phyloP scores from a whole-genome alignment of 2,888 invertebrate genomes.

The Synanthedon andrenaeformis region DNA sequence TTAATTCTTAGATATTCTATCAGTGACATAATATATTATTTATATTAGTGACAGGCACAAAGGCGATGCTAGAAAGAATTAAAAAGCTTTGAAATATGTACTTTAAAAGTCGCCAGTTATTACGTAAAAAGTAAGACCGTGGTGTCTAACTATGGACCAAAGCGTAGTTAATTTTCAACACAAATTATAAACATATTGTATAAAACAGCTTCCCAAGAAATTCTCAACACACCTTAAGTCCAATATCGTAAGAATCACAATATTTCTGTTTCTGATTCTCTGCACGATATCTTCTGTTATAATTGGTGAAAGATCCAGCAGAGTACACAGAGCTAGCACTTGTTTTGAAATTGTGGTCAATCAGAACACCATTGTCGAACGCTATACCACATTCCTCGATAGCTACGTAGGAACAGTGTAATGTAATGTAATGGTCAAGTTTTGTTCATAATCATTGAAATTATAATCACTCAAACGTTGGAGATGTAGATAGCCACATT shows the following conservation, averaged over 20 bases:
- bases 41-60: too few species aligned
- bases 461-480: too few species aligned
- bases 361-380: conserved; percentile 73
- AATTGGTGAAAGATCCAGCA: conserved; percentile 75
- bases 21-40: too few species aligned
- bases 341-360: conserved; percentile 72
- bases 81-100: too few species aligned
- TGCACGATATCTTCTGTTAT: conserved; percentile 67
- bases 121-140: too few species aligned
- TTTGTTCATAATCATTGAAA: background rate
- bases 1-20: background rate
- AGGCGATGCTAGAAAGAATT: too few species aligned
- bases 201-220: too few species aligned
- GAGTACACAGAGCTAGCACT: conserved; percentile 75
- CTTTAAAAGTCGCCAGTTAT: too few species aligned
- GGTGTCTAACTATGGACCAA: too few species aligned
- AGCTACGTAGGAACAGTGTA: conserved; percentile 31
- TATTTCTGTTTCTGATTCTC: conserved; percentile 67
- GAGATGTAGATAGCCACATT: too few species aligned
- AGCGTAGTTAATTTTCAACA: too few species aligned
- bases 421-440: conserved; percentile 2
- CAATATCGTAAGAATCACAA: conserved; percentile 74
- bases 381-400: conserved; percentile 66
- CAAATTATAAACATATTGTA: too few species aligned
- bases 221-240: conserved; percentile 51